Evolutionary conservation across 2,113 vertebrate species (phyloP), one percentile per base, ranked within the genome.

Genomic region (Gobio gobio): DNA sequence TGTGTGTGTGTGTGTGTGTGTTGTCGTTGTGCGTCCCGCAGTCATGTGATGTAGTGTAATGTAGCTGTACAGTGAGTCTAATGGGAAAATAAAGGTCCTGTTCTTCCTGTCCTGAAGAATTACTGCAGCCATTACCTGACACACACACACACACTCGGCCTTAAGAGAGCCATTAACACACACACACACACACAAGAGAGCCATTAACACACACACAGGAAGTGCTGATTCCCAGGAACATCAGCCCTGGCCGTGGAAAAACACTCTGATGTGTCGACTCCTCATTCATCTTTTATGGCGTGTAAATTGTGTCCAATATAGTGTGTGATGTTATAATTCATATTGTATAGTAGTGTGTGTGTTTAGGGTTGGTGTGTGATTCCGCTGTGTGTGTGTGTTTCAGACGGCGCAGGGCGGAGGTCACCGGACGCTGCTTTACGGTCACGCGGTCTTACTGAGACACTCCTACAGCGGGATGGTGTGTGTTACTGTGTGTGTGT

Each of bases 381-480:
- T 29, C 14, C 10, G 76, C 12, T 36, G 63, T 68, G 54, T 76
- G 33, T 78, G 49, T 85, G 61, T 90, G 82, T 18, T 61, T 83
- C 91, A 98, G 97, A 96, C 96, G 24, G 96, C 96, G 9, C 97
- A 98, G 90, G 96, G 97, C 1, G 97, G 97, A 0, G 96, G 97
- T 12, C 98, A 98, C 91, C 95, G 98, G 36, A 99, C 98, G 0
- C 93, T 99, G 2, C 94, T 99, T 26, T 99, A 99, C 0, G 98
- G 98, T 2, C 98, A 99, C 0, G 97, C 97, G 2, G 96, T 99
- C 49, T 85, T 98, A 87, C 94, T 99, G n/a, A 94, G 97, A 58
- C 98, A 99, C 92, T 97, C 97, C 73, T 97, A 98, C 91, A 99
- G 98, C 0, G 97, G 97, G 89, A 99, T 99, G 98, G 98, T 99